Percentiles rank a stretch among this genome's conserved stretches.
phyloP scores from a whole-genome alignment of 2,113 vertebrate species.

The Cottus gobio region DNA sequence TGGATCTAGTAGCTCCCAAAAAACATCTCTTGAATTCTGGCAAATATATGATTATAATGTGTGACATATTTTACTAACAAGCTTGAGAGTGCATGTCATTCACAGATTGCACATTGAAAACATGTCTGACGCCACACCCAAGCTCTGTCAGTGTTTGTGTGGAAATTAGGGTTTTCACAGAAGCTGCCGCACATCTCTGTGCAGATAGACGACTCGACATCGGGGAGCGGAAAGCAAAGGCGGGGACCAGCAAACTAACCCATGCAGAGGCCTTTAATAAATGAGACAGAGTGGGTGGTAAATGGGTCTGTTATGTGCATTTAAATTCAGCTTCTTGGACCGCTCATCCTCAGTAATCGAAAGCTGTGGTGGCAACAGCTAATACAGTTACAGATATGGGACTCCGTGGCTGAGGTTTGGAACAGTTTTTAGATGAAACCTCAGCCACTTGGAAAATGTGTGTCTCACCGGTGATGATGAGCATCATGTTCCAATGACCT shows the following conservation, averaged over 20 bases:
- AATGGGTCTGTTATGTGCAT: constrained; percentile 19
- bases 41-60: neutral
- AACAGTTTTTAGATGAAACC: constrained; percentile 42
- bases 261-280: constrained; percentile 27
- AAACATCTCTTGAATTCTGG: neutral
- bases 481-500: constrained; percentile 37
- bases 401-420: constrained; percentile 19
- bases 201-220: neutral
- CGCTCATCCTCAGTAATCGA: constrained; percentile 13
- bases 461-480: constrained; percentile 43
- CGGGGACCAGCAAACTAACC: constrained; percentile 17
- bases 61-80: neutral
- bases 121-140: neutral
- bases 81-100: neutral
- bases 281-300: constrained; percentile 51
- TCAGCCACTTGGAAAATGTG: constrained; percentile 49
- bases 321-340: constrained; percentile 28
- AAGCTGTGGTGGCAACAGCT: constrained; percentile 48
- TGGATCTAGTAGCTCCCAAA: neutral
- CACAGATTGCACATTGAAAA: neutral
- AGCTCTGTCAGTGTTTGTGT: neutral
- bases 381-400: constrained; percentile 16
- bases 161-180: constrained; percentile 16
- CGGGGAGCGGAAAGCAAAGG: constrained; percentile 40
- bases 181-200: neutral